A percentile compares a stretch with the other conserved stretches of the same genome.
phyloP scores from a whole-genome alignment of 2,888 invertebrate species.

The Clunio marinus region DNA sequence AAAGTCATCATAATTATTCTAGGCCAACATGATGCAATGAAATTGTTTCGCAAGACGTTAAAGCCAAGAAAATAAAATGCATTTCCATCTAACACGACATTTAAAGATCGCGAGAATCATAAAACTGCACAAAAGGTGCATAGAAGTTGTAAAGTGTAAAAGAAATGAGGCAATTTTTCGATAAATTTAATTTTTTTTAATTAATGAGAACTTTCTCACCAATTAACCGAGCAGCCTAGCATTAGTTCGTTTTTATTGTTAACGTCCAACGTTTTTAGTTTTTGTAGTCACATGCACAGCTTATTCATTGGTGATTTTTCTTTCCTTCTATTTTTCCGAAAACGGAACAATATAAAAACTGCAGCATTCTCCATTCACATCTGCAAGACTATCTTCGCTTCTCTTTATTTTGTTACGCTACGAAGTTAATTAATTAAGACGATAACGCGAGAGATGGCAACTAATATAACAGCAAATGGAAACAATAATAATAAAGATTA shows the following conservation, averaged over 20 bases:
- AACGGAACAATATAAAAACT: conserved; percentile 28
- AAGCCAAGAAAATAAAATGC: background rate
- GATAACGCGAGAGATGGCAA: conserved; percentile 31
- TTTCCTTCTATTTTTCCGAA: background rate
- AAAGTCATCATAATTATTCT: conserved; percentile 18
- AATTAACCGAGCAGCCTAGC: conserved; percentile 6
- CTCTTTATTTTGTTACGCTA: background rate
- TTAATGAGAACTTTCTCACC: conserved; percentile 38
- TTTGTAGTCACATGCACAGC: conserved; percentile 9
- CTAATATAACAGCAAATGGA: conserved; percentile 21
- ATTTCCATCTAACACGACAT: conserved; percentile 17
- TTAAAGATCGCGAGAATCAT: conserved; percentile 12
- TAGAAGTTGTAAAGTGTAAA: background rate
- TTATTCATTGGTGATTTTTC: background rate
- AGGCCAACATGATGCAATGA: background rate
- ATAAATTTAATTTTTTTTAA: background rate
- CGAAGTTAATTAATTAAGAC: conserved; percentile 36
- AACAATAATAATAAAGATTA: conserved; percentile 32
- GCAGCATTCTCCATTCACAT: conserved; percentile 25
- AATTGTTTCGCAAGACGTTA: background rate
- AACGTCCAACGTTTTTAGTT: conserved; percentile 3
- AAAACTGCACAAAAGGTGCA: conserved; percentile 14
- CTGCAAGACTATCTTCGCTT: conserved; percentile 29
- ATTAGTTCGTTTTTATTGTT: conserved; percentile 3
- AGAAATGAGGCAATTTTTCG: conserved; percentile 8